Evolutionary conservation across 2,797 vertebrate species (phyloP).

Genomic region (Chaunax sp.): DNA sequence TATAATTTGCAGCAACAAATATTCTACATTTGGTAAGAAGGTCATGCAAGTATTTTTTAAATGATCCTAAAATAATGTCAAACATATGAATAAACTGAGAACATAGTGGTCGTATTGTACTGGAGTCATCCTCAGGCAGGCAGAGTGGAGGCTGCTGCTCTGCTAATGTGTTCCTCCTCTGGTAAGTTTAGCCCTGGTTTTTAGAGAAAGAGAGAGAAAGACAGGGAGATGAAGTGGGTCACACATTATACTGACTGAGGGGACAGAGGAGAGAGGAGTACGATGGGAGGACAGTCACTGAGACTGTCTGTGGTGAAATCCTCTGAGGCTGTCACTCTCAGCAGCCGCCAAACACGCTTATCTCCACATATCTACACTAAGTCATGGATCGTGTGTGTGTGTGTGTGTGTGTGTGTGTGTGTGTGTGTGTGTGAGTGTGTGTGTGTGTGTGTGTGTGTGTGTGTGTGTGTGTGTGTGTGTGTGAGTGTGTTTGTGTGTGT

Average conservation of each 20-base stretch:
- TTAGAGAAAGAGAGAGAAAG: constrained; percentile 28
- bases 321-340: constrained; percentile 42
- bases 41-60: too few relatives aligned
- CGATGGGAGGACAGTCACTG: constrained; percentile 10
- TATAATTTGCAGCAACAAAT: too few relatives aligned
- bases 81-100: too few relatives aligned
- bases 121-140: constrained; percentile 13
- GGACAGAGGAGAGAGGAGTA: constrained; percentile 13
- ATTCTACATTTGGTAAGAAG: too few relatives aligned
- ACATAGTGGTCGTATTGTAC: not conserved
- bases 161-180: constrained; percentile 33
- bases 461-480: too few relatives aligned
- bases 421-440: too few relatives aligned
- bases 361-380: constrained; percentile 45
- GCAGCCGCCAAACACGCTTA: constrained; percentile 38
- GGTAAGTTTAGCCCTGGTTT: constrained; percentile 44
- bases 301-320: constrained; percentile 47
- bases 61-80: too few relatives aligned
- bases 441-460: too few relatives aligned
- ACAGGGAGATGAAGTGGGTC: constrained; percentile 1
- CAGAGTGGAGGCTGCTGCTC: constrained; percentile 8
- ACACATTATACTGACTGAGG: not conserved
- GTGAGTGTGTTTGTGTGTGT: too few relatives aligned
- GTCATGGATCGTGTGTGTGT: too few relatives aligned
- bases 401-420: too few relatives aligned